Evolutionary conservation across 2,888 invertebrate genomes (phyloP).

Genomic region (Limulus polyphemus): DNA sequence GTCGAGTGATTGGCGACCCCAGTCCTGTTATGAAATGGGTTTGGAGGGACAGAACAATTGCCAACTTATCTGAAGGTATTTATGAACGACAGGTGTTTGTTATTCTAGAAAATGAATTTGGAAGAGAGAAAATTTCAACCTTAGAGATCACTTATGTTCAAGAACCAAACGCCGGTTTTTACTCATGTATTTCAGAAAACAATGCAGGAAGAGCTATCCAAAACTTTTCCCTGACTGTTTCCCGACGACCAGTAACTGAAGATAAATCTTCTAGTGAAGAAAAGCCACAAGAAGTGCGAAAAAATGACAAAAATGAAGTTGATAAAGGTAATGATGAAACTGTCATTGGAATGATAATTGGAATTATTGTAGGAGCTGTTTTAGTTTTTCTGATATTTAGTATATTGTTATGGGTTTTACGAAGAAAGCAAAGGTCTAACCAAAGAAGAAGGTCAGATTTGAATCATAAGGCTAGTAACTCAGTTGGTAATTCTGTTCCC

Average conservation of each 20-base stretch:
- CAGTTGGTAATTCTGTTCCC: conserved; percentile 16
- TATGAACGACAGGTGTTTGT: conserved; percentile 21
- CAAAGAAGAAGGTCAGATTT: conserved; percentile 8
- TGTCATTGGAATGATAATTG: conserved; percentile 18
- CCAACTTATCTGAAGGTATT: conserved; percentile 20
- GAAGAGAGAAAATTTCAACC: conserved; percentile 15
- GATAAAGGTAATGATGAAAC: background rate
- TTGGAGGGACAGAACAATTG: conserved; percentile 20
- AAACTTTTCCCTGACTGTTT: conserved; percentile 20
- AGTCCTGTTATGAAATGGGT: conserved; percentile 23
- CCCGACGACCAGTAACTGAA: conserved; percentile 19
- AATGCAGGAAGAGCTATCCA: conserved; percentile 19
- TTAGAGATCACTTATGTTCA: conserved; percentile 20
- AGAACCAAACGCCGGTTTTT: conserved; percentile 21
- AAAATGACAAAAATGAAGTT: conserved; percentile 16
- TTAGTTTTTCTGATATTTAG: conserved; percentile 17
- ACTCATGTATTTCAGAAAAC: conserved; percentile 19
- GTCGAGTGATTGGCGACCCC: conserved; percentile 20
- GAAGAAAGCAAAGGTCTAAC: conserved; percentile 8
- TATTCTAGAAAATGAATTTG: conserved; percentile 11
- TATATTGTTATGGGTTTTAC: conserved; percentile 16
- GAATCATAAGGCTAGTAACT: background rate
- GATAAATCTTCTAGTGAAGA: conserved; percentile 20
- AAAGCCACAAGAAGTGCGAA: conserved; percentile 22
- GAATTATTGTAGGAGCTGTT: conserved; percentile 18